A percentile compares a stretch with the other conserved stretches of the same genome.
Evolutionary conservation across 2,888 invertebrate species (phyloP).

Genomic region (Cephus spinipes): DNA sequence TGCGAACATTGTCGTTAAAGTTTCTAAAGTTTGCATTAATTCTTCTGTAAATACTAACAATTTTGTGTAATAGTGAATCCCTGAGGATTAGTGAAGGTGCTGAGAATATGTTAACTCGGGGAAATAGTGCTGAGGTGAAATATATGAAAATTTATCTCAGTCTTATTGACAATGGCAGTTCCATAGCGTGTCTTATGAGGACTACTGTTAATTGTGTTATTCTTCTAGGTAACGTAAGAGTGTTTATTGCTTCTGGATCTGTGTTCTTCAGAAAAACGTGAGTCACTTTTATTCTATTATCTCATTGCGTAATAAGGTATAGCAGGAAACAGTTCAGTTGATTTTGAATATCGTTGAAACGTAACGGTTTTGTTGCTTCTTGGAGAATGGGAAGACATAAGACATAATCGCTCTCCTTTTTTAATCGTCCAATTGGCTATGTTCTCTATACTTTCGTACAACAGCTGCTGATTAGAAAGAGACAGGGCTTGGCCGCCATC

Average conservation of each 20-base stretch:
- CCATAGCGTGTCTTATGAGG: not conserved
- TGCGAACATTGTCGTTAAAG: not conserved
- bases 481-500: too few relatives aligned
- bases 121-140: not conserved
- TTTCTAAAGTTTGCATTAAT: not conserved
- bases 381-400: not conserved
- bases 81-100: not conserved
- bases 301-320: not conserved
- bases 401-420: too few relatives aligned
- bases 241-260: not conserved
- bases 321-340: not conserved
- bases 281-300: not conserved
- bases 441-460: too few relatives aligned
- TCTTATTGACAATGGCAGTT: not conserved
- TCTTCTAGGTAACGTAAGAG: not conserved
- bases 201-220: not conserved
- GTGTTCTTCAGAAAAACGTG: not conserved
- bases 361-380: not conserved
- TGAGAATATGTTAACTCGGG: not conserved
- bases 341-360: not conserved
- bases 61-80: not conserved
- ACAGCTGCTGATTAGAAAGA: too few relatives aligned
- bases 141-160: not conserved
- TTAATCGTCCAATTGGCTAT: too few relatives aligned
- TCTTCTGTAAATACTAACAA: not conserved